These are phyloP conservation scores for Eupithecia inturbata DNA, from an alignment of 2,888 invertebrate genomes.

Conservation along the genomic window DNA sequence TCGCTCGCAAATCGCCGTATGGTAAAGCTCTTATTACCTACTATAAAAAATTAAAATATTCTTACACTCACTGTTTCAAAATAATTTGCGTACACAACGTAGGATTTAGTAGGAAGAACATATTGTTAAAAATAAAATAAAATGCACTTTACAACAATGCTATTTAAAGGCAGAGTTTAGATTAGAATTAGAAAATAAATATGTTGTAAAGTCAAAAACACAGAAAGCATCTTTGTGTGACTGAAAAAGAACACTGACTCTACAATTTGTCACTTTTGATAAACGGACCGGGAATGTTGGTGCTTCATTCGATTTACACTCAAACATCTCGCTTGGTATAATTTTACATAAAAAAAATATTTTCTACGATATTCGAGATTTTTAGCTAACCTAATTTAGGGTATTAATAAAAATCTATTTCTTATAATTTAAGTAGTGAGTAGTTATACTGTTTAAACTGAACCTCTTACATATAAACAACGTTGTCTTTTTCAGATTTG, in stretches of 20 bases:
- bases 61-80: slow-evolving; percentile 9
- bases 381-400: not conserved
- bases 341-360: not conserved
- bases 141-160: slow-evolving; percentile 38
- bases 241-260: not conserved
- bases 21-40: too few relatives aligned
- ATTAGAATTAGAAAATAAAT: slow-evolving; percentile 24
- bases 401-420: not conserved
- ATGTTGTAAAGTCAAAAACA: slow-evolving; percentile 25
- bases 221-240: not conserved
- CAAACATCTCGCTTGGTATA: not conserved
- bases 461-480: not conserved
- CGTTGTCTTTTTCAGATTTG: not conserved
- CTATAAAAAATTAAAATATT: not conserved
- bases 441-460: not conserved
- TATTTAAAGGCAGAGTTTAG: slow-evolving; percentile 18
- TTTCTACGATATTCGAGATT: slow-evolving; percentile 8
- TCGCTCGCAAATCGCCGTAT: too few relatives aligned
- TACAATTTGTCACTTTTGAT: not conserved
- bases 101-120: not conserved
- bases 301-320: not conserved
- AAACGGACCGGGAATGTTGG: not conserved
- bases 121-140: not conserved
- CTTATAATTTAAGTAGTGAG: not conserved
- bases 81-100: slow-evolving; percentile 19